Base-by-base conservation (phyloP, 2,888 invertebrate genomes). In the Eristalis pertinax region DNA sequence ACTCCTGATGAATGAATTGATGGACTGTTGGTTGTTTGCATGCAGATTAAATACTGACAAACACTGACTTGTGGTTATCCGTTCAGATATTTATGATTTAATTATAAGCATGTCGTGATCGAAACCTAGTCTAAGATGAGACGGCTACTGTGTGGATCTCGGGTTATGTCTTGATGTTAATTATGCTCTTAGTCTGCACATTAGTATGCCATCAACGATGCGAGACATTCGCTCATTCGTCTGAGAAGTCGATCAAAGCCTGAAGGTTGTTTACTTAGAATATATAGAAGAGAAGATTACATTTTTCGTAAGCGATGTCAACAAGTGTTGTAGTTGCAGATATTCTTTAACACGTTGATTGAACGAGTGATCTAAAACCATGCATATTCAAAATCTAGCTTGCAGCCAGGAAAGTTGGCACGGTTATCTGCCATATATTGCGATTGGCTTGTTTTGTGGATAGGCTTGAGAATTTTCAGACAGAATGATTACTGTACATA, bases 11-110 rank as follows among this genome's bases (percentile, higher is more conserved):
- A 60, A 60, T 24, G 60, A 26, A n/a, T 26, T 60, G 60, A 26
- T 19, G 60, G 26, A 15, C 26, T 60, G 60, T 60, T 60, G 60
- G 60, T 15, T 60, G 60, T 60, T 60, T 26, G 60, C 60, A 60
- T 60, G 60, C 60, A 60, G 60, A 60, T 60, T 60, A 60, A 8
- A 60, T 1, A 29, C 60, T 60, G 26, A 24, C 60, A 26, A 29
- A 60, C 50, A 50, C 19, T 4, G 50, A 19, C 50, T 50, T 50
- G 50, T 8, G 50, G 50, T 50, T 50, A 50, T 19, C 50, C 50
- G n/a, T 2, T 50, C 50, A 19, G 50, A 50, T 50, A 19, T 50
- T 60, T 60, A 60, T 60, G 24, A 60, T 60, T 60, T 60, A 60
- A 60, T 26, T 26, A 60, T 60, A 13, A 29, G 26, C 60, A 15